Conservation (phyloP, 2,797 vertebrate genomes). For the Pteropus rufus region DNA sequence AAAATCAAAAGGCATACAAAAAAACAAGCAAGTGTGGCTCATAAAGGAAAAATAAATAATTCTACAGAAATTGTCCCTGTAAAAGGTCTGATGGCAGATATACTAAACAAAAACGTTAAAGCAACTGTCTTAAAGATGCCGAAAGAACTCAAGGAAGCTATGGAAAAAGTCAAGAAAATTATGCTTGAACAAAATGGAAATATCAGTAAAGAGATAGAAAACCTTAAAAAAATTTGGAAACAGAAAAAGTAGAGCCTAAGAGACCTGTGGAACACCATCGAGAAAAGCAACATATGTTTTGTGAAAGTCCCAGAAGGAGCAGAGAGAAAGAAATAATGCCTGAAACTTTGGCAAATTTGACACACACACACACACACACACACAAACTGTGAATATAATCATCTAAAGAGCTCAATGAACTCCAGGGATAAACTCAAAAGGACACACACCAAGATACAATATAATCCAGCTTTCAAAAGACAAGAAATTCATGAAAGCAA, state of each 20-base stretch:
- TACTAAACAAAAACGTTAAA: neutral
- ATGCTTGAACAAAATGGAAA: neutral
- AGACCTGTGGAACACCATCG: neutral
- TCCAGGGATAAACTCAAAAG: neutral
- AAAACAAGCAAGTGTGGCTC: neutral
- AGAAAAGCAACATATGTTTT: neutral
- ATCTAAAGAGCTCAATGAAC: neutral
- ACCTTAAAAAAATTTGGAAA: neutral
- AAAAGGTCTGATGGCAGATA: neutral
- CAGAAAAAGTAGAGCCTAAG: neutral
- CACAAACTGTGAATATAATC: neutral
- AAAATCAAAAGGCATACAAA: neutral
- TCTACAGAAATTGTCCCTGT: neutral
- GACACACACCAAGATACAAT: neutral
- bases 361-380: too few species aligned
- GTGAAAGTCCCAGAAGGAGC: neutral
- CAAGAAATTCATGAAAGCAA: neutral
- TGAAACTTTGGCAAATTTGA: neutral
- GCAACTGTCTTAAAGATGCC: neutral
- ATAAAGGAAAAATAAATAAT: neutral
- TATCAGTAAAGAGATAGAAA: neutral
- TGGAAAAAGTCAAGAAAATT: neutral
- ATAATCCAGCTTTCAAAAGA: neutral
- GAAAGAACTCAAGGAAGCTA: neutral
- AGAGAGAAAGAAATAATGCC: neutral